Conservation (phyloP, 37 sponge, comb jelly and placozoan species). For the Agelas oroides region DNA sequence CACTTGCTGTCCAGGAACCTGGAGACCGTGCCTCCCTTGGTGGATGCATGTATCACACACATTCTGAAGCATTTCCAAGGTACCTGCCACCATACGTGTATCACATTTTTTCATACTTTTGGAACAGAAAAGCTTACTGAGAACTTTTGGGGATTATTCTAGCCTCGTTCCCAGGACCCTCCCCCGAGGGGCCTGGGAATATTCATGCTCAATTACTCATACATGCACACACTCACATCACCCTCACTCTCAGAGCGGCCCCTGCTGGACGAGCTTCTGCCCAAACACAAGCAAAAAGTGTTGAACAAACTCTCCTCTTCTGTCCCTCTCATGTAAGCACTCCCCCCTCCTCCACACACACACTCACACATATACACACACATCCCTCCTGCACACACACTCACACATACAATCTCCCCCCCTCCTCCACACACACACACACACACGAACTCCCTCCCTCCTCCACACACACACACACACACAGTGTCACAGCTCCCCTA, state of each 20-base stretch:
- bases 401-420: conserved; percentile 39
- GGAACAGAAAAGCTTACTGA: too few species aligned
- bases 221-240: not conserved
- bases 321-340: conserved; percentile 59
- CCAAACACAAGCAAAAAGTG: conserved; percentile 75
- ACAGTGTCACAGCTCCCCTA: conserved; percentile 77
- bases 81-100: too few species aligned
- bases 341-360: conserved; percentile 22
- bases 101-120: too few species aligned
- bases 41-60: conserved; percentile 83
- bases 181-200: too few species aligned
- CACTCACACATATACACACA: conserved; percentile 55
- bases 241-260: conserved; percentile 67
- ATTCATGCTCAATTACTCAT: too few species aligned
- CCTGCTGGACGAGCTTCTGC: conserved; percentile 80
- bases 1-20: conserved; percentile 71
- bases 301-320: conserved; percentile 70
- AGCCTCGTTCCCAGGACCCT: too few species aligned
- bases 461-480: conserved; percentile 39
- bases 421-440: conserved; percentile 42
- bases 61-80: conserved; percentile 84
- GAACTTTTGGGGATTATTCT: too few species aligned
- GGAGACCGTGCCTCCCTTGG: conserved; percentile 90
- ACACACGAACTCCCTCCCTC: conserved; percentile 39
- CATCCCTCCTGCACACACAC: conserved; percentile 63